These are phyloP conservation scores for Sialis fuliginosa DNA, from an alignment of 2,888 invertebrate genomes.

Conservation along the genomic window DNA sequence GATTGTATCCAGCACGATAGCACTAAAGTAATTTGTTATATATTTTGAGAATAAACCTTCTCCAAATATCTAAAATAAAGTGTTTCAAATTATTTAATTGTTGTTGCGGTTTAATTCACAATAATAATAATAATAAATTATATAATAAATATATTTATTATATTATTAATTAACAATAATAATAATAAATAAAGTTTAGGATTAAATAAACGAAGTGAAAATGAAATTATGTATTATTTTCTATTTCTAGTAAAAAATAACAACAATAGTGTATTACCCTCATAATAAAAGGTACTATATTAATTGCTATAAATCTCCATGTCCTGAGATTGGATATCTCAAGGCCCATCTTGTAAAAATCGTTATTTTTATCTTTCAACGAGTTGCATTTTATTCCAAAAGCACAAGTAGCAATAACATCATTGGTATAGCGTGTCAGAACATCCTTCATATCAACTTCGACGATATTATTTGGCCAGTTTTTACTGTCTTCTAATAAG, in stretches of 20 bases:
- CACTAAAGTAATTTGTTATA: neutral
- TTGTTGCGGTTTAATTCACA: no score
- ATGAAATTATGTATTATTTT: neutral
- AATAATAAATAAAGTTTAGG: neutral
- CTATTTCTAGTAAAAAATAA: no score
- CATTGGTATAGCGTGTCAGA: slow-evolving; percentile 9
- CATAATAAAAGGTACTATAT: slow-evolving; percentile 8
- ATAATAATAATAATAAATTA: neutral
- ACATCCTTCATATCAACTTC: slow-evolving; percentile 8
- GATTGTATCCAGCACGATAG: slow-evolving; percentile 12
- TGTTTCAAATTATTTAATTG: no score
- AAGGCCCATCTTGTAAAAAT: slow-evolving; percentile 24
- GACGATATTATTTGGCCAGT: neutral
- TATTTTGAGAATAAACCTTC: neutral
- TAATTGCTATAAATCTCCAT: slow-evolving; percentile 4
- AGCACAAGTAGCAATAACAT: slow-evolving; percentile 9
- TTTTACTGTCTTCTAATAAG: slow-evolving; percentile 2
- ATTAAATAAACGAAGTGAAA: neutral
- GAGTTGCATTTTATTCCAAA: slow-evolving; percentile 9
- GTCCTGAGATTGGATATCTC: slow-evolving; percentile 23
- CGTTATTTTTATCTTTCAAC: slow-evolving; percentile 8
- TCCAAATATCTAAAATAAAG: neutral
- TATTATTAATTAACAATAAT: neutral
- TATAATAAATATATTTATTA: no score
- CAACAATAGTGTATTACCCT: neutral